Evolutionary conservation across 2,113 vertebrate genomes (phyloP).

Genomic region (Ondatra zibethicus): DNA sequence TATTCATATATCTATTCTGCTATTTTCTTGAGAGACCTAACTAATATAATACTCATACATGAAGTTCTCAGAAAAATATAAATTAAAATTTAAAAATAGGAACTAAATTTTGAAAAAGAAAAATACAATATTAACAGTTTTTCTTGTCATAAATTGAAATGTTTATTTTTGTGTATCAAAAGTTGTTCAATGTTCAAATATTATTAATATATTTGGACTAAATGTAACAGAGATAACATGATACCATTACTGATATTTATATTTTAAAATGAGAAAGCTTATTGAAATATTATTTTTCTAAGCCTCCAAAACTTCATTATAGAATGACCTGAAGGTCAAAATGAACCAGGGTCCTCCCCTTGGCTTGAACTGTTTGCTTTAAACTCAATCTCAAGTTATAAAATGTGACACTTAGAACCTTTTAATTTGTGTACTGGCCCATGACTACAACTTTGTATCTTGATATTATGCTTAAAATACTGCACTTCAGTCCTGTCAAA

Average conservation of each 20-base stretch:
- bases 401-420: neutral
- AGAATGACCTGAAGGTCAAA: neutral
- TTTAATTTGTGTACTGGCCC: neutral
- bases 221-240: conserved; percentile 30
- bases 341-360: neutral
- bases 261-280: neutral
- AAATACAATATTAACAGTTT: neutral
- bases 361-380: neutral
- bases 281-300: neutral
- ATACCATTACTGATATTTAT: neutral
- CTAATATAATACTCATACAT: neutral
- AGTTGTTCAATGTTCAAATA: neutral
- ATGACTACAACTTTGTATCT: neutral
- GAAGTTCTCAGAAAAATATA: neutral
- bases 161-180: neutral
- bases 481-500: neutral
- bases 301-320: neutral
- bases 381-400: neutral
- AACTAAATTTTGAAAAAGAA: neutral
- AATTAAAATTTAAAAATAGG: neutral
- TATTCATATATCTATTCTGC: neutral
- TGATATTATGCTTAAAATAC: neutral
- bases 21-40: neutral
- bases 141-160: neutral
- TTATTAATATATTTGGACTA: neutral